phyloP scores from a whole-genome alignment of 2,797 vertebrate species.

The Galagoides demidoff region DNA sequence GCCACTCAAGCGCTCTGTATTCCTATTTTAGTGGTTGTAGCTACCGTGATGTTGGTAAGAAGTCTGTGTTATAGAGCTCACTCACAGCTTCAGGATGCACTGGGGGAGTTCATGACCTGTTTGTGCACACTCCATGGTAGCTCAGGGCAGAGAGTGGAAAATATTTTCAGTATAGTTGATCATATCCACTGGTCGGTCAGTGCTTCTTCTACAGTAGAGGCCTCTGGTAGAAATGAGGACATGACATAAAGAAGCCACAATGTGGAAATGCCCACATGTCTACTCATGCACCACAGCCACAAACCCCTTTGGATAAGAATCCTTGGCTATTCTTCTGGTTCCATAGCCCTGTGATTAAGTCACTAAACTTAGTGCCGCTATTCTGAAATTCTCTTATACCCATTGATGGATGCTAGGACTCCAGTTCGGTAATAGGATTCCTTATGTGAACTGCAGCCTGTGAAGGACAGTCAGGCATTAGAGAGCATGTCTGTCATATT shows the following conservation, averaged over 20 bases:
- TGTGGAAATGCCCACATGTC: background rate
- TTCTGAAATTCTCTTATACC: background rate
- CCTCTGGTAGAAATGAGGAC: background rate
- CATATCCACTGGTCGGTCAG: background rate
- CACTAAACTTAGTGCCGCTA: background rate
- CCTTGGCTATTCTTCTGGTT: background rate
- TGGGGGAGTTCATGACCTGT: background rate
- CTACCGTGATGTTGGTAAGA: background rate
- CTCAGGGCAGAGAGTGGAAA: background rate
- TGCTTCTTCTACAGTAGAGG: background rate
- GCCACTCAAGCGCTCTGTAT: background rate
- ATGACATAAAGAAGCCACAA: background rate
- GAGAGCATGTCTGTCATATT: background rate
- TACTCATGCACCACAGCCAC: background rate
- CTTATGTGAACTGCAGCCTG: background rate
- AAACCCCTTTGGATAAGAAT: background rate
- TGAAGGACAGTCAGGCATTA: background rate
- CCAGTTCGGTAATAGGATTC: background rate
- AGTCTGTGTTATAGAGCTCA: background rate
- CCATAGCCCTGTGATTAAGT: background rate
- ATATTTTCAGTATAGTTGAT: background rate
- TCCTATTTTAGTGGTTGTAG: background rate
- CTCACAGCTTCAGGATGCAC: background rate
- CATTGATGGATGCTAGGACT: too few species aligned
- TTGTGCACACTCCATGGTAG: background rate